These are phyloP conservation scores for Philantomba maxwellii DNA, from an alignment of 2,113 vertebrate species.

Conservation along the genomic window DNA sequence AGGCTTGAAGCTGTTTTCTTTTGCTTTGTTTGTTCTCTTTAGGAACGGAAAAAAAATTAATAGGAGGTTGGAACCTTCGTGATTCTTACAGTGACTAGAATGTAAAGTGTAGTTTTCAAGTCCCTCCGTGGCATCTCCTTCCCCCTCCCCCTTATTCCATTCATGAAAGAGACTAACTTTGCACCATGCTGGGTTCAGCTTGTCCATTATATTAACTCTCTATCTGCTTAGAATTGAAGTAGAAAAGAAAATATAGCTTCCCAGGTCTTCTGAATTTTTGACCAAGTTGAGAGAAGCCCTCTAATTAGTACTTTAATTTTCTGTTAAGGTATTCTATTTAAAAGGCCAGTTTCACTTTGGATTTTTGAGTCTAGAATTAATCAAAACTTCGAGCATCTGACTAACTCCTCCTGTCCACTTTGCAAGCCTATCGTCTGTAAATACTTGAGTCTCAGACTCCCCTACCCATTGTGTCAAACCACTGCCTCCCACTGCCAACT, in stretches of 20 bases:
- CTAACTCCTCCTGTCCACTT: background rate
- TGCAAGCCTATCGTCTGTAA: background rate
- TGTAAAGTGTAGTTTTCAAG: background rate
- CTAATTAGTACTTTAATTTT: conserved; percentile 21
- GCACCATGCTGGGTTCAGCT: background rate
- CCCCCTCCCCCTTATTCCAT: background rate
- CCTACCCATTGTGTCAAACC: background rate
- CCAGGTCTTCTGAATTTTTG: conserved; percentile 10
- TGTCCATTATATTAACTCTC: background rate
- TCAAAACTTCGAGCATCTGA: background rate
- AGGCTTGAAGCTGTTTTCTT: conserved; percentile 12
- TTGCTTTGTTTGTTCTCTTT: conserved; percentile 33
- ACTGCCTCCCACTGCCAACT: background rate
- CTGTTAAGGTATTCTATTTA: conserved; percentile 20
- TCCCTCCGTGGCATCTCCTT: background rate
- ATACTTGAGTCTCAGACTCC: background rate
- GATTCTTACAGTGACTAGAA: background rate
- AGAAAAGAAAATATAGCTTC: conserved; percentile 24
- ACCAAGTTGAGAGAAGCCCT: conserved; percentile 33
- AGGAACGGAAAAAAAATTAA: background rate
- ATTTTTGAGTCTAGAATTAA: background rate
- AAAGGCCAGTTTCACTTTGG: conserved; percentile 25
- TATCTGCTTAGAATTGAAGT: conserved; percentile 14
- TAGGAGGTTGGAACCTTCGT: background rate
- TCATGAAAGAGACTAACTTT: background rate